A percentile compares a stretch with the other conserved stretches of the same genome.
These are phyloP conservation scores for Melanerpes aurifrons DNA, from an alignment of 2,113 vertebrate genomes.

Conservation along the genomic window DNA sequence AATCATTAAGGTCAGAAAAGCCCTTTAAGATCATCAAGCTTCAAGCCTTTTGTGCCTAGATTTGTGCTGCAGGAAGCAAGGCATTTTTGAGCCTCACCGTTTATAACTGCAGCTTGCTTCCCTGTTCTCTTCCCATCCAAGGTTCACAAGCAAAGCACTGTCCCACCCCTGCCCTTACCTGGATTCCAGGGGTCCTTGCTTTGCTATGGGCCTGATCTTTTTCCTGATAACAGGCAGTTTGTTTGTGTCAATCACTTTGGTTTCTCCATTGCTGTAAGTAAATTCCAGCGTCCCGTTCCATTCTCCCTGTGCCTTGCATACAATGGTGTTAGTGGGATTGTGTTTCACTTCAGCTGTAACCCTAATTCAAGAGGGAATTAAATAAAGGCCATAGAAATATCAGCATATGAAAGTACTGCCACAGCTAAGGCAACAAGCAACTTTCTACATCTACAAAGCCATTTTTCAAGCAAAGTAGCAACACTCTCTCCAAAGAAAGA, in stretches of 20 bases:
- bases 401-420: neutral
- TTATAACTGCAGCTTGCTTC: neutral
- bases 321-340: slow-evolving; percentile 88
- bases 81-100: neutral
- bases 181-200: slow-evolving; percentile 88
- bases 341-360: slow-evolving; percentile 95
- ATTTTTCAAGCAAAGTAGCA: neutral
- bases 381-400: neutral
- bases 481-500: neutral
- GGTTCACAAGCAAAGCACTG: neutral
- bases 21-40: neutral
- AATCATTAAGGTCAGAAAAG: too few relatives aligned
- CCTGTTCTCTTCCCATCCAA: fast-evolving
- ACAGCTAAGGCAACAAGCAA: neutral
- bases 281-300: slow-evolving; percentile 95
- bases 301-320: slow-evolving; percentile 94
- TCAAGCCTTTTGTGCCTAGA: neutral
- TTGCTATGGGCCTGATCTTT: slow-evolving; percentile 85
- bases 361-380: slow-evolving; percentile 62
- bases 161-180: slow-evolving; percentile 74
- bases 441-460: neutral
- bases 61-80: neutral
- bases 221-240: slow-evolving; percentile 87
- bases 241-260: slow-evolving; percentile 90
- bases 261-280: slow-evolving; percentile 91